Conservation (phyloP, 2,797 vertebrate species). For the Antrozous pallidus region DNA sequence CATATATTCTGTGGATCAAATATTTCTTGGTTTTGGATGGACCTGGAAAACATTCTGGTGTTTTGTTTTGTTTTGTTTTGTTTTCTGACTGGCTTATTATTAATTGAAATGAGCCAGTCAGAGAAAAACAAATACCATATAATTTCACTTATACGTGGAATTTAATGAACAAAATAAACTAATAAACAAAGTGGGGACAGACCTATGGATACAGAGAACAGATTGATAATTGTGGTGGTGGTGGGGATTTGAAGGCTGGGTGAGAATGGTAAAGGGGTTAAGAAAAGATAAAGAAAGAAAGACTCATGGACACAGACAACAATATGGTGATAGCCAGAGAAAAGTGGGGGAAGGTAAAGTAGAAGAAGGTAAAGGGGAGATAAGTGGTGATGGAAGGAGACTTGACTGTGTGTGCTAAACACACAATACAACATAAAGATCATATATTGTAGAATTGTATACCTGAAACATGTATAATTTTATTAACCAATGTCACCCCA, state of each 20-base stretch:
- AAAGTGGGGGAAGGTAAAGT: background rate
- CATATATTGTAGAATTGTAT: background rate
- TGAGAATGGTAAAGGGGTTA: background rate
- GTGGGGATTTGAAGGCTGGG: background rate
- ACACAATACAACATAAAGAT: background rate
- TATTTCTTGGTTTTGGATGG: background rate
- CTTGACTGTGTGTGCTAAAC: background rate
- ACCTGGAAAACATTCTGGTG: background rate
- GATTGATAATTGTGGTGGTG: background rate
- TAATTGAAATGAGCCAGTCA: background rate
- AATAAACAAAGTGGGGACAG: background rate
- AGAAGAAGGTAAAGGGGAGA: background rate
- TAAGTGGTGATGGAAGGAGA: background rate
- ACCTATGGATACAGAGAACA: background rate
- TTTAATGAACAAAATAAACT: background rate
- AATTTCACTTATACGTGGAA: background rate
- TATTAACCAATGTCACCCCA: background rate
- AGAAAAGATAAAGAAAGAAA: background rate
- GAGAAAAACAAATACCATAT: background rate
- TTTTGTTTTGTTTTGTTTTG: too few species aligned
- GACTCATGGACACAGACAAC: background rate
- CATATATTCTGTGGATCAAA: background rate
- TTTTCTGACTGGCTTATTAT: too few species aligned
- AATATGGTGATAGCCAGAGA: background rate
- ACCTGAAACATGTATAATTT: background rate